A percentile compares a stretch with the other conserved stretches of the same genome.
Conservation (phyloP, 23 tunicate genomes). For the Styela plicata region DNA sequence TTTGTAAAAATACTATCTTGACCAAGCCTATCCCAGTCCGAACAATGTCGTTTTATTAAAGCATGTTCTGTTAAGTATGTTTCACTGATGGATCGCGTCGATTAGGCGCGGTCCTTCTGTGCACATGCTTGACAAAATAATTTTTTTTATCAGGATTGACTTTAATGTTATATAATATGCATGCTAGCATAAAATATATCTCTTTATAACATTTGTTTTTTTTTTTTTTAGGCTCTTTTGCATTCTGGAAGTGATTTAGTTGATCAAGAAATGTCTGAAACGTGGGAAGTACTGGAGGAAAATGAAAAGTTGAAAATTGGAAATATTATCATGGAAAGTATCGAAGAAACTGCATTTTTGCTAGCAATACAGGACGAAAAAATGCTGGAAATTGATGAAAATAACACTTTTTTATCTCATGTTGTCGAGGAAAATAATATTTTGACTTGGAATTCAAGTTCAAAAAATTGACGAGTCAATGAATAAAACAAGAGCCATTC, state of each 20-base stretch:
- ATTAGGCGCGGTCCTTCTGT: no score
- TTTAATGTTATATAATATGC: no score
- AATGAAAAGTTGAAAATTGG: background rate
- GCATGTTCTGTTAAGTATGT: no score
- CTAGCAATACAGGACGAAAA: background rate
- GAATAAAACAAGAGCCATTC: background rate
- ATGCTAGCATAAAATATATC: no score
- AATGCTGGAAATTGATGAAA: background rate
- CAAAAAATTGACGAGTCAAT: background rate
- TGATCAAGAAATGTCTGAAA: background rate
- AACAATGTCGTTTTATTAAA: no score
- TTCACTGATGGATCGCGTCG: no score
- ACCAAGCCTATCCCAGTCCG: no score
- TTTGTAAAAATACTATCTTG: no score
- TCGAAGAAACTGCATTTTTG: background rate
- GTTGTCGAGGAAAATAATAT: slow-evolving; percentile 3
- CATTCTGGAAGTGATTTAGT: slow-evolving; percentile 7
- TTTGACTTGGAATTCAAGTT: background rate
- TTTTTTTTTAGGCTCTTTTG: background rate
- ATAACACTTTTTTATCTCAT: background rate
- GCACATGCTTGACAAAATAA: no score
- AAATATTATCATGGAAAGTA: background rate
- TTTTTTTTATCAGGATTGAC: no score
- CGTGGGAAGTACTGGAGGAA: slow-evolving; percentile 8
- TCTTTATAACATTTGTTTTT: no score